A percentile compares a stretch with the other conserved stretches of the same genome.
phyloP scores from a whole-genome alignment of 1,140 invertebrate species.

The Anoplolepis gracilipes region DNA sequence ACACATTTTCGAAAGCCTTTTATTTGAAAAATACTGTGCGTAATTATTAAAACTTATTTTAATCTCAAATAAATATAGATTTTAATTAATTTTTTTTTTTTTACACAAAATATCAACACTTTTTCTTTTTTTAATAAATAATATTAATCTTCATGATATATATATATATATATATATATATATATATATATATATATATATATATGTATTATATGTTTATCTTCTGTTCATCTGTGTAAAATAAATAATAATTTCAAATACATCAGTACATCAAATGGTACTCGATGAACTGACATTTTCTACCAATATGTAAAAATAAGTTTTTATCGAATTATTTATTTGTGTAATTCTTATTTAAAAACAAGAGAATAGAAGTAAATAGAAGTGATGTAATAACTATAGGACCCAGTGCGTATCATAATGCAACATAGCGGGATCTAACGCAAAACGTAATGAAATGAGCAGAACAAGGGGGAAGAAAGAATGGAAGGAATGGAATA shows the following conservation, averaged over 20 bases:
- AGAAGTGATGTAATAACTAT: neutral
- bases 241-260: no score
- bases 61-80: neutral
- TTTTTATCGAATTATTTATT: neutral
- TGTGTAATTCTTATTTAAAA: neutral
- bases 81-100: conserved; percentile 22
- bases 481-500: conserved; percentile 20
- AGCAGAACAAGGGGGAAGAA: conserved; percentile 1
- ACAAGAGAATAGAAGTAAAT: neutral
- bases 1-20: neutral
- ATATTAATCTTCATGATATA: no score
- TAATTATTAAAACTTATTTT: neutral
- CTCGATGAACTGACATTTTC: neutral
- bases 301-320: no score
- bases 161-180: no score
- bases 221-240: no score
- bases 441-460: conserved; percentile 15
- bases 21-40: no score
- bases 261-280: neutral
- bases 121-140: neutral
- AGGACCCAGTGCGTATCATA: neutral
- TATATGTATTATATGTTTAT: no score
- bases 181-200: no score
- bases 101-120: neutral
- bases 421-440: neutral